Base-by-base conservation (phyloP, 2,888 invertebrate genomes). In the Torymus tubicola region DNA sequence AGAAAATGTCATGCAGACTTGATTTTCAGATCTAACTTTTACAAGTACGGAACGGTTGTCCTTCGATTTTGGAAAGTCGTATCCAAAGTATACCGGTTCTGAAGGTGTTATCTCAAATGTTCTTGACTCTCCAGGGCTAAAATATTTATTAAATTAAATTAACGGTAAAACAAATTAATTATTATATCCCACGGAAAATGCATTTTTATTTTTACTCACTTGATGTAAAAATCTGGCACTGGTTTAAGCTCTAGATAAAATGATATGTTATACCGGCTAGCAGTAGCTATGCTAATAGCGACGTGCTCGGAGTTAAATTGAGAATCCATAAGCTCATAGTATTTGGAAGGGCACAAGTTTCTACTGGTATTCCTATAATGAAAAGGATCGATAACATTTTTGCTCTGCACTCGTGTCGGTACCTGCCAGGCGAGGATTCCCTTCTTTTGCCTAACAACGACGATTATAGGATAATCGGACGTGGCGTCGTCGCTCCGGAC, bases 351-450 rank as follows among this genome's bases (percentile, higher is more conserved):
- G 88, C 95, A 94, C 16, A 95, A 88, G 0, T 94, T 95, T 74
- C 95, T 90, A 12, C 87, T 88, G 11, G 90, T 90, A 55, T 82
- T 87, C 69, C 86, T 85, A 69, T 88, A 90, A 2, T 81, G 78
- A 74, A 84, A 78, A 11, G 79, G 74, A 53, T 82, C 81, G 11
- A 83, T 73, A 16, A 84, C 70, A 80, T 85, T 71, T 16, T 85
- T 83, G 80, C 86, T 90, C 76, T 92, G 93, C 0, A 95, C 93
- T 67, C 93, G 85, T 85, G 95, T 92, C 0, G 96, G 96, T 11
- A 96, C 91, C 87, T 95, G 94, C 96, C 96, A 96, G 0, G 96
- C 96, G 79, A 95, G 91, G 1, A 96, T 94, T 68, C 95, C 94
- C 87, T 93, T 93, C 84, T 94, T 94, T 88, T 96, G 95, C 61